Percentiles rank a stretch among this genome's conserved stretches.
These are phyloP conservation scores for Caiman crocodilus DNA, from an alignment of 2,797 vertebrate species.

Conservation along the genomic window DNA sequence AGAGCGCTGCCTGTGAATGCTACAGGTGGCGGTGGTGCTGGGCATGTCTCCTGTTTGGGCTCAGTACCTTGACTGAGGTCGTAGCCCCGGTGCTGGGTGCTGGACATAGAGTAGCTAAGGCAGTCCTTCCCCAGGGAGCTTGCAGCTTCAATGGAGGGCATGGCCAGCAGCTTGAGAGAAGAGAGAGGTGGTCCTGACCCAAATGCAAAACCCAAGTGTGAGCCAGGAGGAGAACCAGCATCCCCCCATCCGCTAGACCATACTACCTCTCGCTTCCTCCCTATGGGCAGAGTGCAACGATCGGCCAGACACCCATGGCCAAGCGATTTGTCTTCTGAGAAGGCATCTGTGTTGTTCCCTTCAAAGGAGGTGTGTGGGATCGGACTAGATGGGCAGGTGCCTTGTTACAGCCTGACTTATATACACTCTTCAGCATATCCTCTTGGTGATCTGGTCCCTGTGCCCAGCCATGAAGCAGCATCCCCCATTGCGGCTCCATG, in stretches of 20 bases:
- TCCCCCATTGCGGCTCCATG: background rate
- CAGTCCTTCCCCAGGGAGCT: slow-evolving; percentile 45
- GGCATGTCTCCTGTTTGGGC: too few relatives aligned
- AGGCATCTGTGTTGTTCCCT: background rate
- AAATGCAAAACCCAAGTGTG: background rate
- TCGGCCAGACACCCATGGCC: background rate
- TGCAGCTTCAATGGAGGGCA: slow-evolving; percentile 18
- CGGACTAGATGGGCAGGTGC: background rate
- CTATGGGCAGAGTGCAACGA: background rate
- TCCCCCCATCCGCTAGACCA: background rate
- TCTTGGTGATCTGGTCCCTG: slow-evolving; percentile 20
- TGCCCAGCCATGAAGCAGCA: background rate
- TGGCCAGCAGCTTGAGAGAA: background rate
- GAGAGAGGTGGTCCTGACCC: background rate
- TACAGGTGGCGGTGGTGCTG: too few relatives aligned
- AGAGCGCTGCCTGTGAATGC: too few relatives aligned
- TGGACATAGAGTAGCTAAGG: background rate
- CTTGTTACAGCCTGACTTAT: background rate
- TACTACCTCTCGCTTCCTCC: background rate
- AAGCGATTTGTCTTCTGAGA: background rate
- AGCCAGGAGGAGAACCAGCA: background rate
- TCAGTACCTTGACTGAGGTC: too few relatives aligned
- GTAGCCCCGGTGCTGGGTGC: background rate
- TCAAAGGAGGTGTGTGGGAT: background rate
- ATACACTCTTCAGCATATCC: background rate